Evolutionary conservation across 2,113 vertebrate genomes (phyloP).

Genomic region (Phalacrocorax aristotelis): DNA sequence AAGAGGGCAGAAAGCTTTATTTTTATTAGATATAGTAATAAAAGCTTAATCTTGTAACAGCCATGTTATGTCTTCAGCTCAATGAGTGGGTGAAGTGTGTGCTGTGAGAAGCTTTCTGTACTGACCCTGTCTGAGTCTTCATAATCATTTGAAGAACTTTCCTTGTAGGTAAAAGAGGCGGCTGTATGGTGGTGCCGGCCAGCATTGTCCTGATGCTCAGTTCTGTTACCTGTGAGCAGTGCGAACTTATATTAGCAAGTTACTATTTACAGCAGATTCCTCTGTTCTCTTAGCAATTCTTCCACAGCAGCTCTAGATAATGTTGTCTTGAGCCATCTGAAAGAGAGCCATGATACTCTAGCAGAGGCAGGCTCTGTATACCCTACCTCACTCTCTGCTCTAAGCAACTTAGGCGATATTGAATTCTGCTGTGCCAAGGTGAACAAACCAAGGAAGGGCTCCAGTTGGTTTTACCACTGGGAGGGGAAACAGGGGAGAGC

Average conservation of each 20-base stretch:
- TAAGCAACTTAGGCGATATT: background rate
- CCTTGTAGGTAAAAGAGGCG: background rate
- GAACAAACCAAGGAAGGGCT: background rate
- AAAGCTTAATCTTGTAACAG: background rate
- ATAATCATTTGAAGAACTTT: background rate
- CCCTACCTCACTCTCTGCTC: background rate
- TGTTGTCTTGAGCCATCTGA: background rate
- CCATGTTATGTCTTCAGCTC: background rate
- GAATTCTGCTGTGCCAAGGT: background rate
- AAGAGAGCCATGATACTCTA: background rate
- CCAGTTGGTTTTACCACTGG: background rate
- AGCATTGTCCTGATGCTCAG: background rate
- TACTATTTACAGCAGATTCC: background rate
- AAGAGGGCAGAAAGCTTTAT: background rate
- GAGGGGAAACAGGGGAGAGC: background rate
- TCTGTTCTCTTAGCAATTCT: background rate
- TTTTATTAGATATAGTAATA: background rate
- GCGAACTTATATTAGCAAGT: background rate
- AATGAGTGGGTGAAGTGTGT: background rate
- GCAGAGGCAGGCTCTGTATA: background rate
- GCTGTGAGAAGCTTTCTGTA: background rate
- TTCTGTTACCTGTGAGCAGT: background rate
- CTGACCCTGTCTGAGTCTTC: conserved; percentile 2
- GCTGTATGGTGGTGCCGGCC: background rate
- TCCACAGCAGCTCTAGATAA: background rate